Conservation (phyloP, 64 coral and sea anemone genomes). For the Cladopsammia gracilis region DNA sequence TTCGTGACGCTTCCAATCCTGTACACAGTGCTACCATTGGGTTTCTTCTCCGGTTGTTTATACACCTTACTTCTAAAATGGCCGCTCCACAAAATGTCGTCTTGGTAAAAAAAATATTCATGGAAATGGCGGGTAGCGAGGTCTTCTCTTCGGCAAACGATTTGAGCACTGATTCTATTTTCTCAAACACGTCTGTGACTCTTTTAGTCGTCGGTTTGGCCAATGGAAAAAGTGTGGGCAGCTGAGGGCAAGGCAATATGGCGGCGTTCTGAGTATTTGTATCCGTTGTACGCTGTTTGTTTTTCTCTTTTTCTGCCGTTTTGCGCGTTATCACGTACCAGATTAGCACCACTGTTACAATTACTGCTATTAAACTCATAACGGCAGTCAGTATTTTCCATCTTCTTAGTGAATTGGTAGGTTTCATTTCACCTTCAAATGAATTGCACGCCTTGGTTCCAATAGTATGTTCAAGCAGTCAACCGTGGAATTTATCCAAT, state of each 20-base stretch:
- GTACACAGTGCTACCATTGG: constrained; percentile 41
- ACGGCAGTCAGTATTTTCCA: neutral
- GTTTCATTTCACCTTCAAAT: neutral
- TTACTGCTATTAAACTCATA: neutral
- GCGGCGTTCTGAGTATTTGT: neutral
- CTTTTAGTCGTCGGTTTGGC: constrained; percentile 30
- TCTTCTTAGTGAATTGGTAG: neutral
- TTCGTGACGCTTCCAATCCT: constrained; percentile 75
- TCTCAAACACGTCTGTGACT: constrained; percentile 23
- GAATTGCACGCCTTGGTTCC: no score
- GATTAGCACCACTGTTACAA: neutral
- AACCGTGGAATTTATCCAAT: no score
- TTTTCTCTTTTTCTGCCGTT: neutral
- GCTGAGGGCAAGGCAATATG: constrained; percentile 16
- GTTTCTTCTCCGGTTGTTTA: neutral
- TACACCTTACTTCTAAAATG: neutral
- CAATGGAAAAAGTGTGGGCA: constrained; percentile 38
- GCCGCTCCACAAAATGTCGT: neutral
- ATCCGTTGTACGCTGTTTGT: neutral
- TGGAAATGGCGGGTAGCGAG: neutral
- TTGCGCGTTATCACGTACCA: constrained; percentile 7
- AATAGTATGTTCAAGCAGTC: no score
- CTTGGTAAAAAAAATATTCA: neutral
- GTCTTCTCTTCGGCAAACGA: neutral
- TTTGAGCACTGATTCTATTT: neutral